These are phyloP conservation scores for Hydriomena furcata DNA, from an alignment of 2,888 invertebrate genomes.

Conservation along the genomic window DNA sequence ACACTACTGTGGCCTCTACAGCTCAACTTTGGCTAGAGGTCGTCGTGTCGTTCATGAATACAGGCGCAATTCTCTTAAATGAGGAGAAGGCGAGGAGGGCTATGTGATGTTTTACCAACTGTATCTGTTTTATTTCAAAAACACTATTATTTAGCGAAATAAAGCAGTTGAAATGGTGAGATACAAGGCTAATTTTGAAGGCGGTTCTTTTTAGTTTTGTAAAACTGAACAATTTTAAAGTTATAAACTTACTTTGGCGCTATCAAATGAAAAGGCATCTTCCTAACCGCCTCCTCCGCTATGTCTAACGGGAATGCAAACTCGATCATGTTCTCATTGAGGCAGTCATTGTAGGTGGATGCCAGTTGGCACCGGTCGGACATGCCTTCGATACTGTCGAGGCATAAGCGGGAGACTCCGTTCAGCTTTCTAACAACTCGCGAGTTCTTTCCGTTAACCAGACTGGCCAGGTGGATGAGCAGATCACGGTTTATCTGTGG, in stretches of 20 bases:
- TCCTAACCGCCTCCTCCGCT: slow-evolving; percentile 73
- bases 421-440: slow-evolving; percentile 71
- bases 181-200: no score
- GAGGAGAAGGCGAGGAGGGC: no score
- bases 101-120: no score
- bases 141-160: no score
- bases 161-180: no score
- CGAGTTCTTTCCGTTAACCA: slow-evolving; percentile 74
- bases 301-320: slow-evolving; percentile 74
- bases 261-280: slow-evolving; percentile 77
- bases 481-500: slow-evolving; percentile 71
- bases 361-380: slow-evolving; percentile 72
- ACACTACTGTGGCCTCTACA: no score
- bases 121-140: no score
- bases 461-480: slow-evolving; percentile 65
- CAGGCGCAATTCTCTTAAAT: no score
- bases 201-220: background rate
- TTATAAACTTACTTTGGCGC: slow-evolving; percentile 66
- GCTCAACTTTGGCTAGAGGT: no score
- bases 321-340: slow-evolving; percentile 76
- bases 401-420: slow-evolving; percentile 68
- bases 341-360: slow-evolving; percentile 74
- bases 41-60: no score
- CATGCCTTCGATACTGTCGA: slow-evolving; percentile 74
- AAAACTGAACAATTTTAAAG: no score